Percentiles rank a stretch among this genome's conserved stretches.
Conservation (phyloP, 1,140 invertebrate genomes). For the Bombyx mandarina region DNA sequence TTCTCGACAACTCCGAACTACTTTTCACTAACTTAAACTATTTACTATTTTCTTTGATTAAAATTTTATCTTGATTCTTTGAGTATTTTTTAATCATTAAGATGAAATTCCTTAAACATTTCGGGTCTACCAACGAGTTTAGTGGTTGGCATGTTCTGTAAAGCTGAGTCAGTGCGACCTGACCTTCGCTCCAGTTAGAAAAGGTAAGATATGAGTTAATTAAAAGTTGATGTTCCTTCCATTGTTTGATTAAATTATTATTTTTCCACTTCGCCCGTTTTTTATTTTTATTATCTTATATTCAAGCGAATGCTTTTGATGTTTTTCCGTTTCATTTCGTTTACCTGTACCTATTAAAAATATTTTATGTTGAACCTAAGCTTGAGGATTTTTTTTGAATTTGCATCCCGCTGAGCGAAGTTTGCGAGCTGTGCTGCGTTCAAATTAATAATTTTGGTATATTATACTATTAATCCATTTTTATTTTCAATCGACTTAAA, state of each 20-base stretch:
- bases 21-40: neutral
- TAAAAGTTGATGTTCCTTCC: conserved; percentile 10
- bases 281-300: neutral
- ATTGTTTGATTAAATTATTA: conserved; percentile 5
- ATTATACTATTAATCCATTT: too few relatives aligned
- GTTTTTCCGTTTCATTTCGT: neutral
- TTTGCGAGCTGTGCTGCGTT: too few relatives aligned
- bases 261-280: neutral
- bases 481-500: too few relatives aligned
- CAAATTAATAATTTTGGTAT: too few relatives aligned
- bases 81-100: too few relatives aligned
- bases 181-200: conserved; percentile 9
- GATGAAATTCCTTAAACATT: conserved; percentile 12
- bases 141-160: conserved; percentile 15
- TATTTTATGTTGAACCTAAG: too few relatives aligned
- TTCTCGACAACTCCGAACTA: conserved; percentile 1
- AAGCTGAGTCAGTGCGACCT: conserved; percentile 14
- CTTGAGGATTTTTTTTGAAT: too few relatives aligned
- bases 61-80: neutral
- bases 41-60: neutral
- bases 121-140: conserved; percentile 12
- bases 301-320: neutral
- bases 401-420: too few relatives aligned
- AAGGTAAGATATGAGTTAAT: conserved; percentile 23
- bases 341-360: neutral